Conservation (phyloP, 2,797 vertebrate genomes). For the Hippopotamyrus pictus region DNA sequence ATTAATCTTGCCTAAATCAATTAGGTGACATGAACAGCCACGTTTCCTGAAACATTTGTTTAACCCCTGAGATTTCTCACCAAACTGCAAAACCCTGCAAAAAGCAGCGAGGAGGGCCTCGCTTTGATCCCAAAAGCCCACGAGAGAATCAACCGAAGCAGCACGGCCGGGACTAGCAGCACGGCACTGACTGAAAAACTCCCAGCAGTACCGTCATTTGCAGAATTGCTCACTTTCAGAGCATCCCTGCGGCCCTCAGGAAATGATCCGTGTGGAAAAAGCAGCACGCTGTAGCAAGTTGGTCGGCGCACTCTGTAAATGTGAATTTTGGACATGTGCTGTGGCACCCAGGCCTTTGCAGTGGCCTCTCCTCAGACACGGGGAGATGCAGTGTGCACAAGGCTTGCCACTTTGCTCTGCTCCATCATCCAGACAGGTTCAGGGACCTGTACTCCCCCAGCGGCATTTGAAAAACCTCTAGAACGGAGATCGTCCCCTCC, state of each 20-base stretch:
- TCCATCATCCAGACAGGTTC: constrained; percentile 12
- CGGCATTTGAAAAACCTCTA: constrained; percentile 6
- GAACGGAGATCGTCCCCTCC: background rate
- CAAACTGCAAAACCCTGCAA: background rate
- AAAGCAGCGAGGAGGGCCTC: background rate
- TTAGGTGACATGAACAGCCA: background rate
- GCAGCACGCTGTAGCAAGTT: background rate
- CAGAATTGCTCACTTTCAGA: background rate
- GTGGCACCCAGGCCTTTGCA: background rate
- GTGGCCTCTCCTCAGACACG: background rate
- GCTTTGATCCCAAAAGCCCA: background rate
- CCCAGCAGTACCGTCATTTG: background rate
- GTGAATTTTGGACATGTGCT: background rate
- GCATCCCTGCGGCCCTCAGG: background rate
- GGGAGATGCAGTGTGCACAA: background rate
- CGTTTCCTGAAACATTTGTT: background rate
- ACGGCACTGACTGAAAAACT: background rate
- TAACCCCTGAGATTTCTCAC: background rate
- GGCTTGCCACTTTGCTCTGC: background rate
- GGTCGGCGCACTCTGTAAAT: background rate
- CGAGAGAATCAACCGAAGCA: background rate
- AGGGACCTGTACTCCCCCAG: constrained; percentile 4
- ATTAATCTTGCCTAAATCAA: background rate
- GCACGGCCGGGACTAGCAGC: background rate
- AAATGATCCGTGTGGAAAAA: background rate